Percentiles rank a stretch among this genome's conserved stretches.
phyloP scores from a whole-genome alignment of 2,113 vertebrate genomes.

The Triplophysa siluroides region DNA sequence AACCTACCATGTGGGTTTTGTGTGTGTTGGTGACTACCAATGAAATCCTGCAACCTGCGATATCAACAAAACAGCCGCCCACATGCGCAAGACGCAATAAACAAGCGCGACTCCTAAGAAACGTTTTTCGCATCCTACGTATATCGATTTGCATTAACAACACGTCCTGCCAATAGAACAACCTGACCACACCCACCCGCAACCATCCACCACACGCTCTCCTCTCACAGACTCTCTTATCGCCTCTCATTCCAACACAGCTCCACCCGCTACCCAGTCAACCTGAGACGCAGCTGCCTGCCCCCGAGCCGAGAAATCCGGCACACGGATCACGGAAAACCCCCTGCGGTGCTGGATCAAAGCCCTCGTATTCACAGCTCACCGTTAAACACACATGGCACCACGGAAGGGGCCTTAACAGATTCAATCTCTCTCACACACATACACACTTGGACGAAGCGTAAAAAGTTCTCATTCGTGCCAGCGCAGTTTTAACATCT shows the following conservation, averaged over 20 bases:
- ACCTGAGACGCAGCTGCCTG: conserved; percentile 15
- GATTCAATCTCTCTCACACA: conserved; percentile 9
- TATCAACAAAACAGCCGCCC: conserved; percentile 31
- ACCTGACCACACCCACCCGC: conserved; percentile 5
- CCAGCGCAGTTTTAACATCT: not conserved
- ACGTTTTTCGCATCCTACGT: not conserved
- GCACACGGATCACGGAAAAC: not conserved
- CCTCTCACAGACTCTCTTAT: conserved; percentile 9
- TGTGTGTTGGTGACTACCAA: not conserved
- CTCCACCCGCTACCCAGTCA: conserved; percentile 12
- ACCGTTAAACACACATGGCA: conserved; percentile 20
- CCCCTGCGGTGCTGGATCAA: conserved; percentile 26
- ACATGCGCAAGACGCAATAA: not conserved
- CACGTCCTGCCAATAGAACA: not conserved
- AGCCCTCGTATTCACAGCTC: not conserved
- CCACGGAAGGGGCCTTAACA: not conserved
- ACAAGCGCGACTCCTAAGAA: not conserved
- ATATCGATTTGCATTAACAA: not conserved
- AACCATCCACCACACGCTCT: not conserved
- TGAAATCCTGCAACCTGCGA: conserved; percentile 20
- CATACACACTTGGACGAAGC: not conserved
- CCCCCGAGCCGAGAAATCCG: conserved; percentile 5
- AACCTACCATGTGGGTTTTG: not conserved
- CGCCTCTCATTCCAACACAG: conserved; percentile 6
- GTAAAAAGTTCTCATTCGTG: not conserved